Conservation (phyloP, 1,140 invertebrate species). For the Drosophila pruinosa region DNA sequence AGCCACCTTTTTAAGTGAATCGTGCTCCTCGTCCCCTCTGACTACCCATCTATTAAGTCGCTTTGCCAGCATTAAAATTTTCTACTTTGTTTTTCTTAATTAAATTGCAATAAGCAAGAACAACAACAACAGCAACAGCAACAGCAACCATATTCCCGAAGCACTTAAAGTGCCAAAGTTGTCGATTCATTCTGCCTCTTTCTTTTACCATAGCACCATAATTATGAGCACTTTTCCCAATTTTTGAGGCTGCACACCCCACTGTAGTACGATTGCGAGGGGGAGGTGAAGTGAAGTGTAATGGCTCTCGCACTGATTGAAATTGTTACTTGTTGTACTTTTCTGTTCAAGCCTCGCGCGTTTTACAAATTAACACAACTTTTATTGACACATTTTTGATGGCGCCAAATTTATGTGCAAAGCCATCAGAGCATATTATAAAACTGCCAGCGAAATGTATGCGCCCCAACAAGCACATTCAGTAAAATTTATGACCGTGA, state of each 20-base stretch:
- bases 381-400: slow-evolving; percentile 23
- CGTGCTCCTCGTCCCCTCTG: not conserved
- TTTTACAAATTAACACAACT: slow-evolving; percentile 25
- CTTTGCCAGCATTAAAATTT: slow-evolving; percentile 37
- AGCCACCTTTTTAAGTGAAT: too few relatives aligned
- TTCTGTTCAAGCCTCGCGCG: not conserved
- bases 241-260: not conserved
- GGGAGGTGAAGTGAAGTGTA: not conserved
- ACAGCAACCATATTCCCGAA: slow-evolving; percentile 30
- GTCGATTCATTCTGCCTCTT: not conserved
- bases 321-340: slow-evolving; percentile 17
- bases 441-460: not conserved
- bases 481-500: not conserved
- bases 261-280: not conserved
- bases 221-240: slow-evolving; percentile 23
- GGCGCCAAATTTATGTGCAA: not conserved
- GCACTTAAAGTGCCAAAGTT: slow-evolving; percentile 70
- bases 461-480: not conserved
- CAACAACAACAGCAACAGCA: not conserved
- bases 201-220: slow-evolving; percentile 16
- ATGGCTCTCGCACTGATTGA: slow-evolving; percentile 13
- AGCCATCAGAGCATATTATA: not conserved
- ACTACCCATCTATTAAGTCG: slow-evolving; percentile 30
- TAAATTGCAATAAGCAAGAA: slow-evolving; percentile 65
- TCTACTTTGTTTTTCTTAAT: slow-evolving; percentile 75